Base-by-base conservation (phyloP, 1,140 invertebrate genomes). In the Aphaenogaster ashmeadi region DNA sequence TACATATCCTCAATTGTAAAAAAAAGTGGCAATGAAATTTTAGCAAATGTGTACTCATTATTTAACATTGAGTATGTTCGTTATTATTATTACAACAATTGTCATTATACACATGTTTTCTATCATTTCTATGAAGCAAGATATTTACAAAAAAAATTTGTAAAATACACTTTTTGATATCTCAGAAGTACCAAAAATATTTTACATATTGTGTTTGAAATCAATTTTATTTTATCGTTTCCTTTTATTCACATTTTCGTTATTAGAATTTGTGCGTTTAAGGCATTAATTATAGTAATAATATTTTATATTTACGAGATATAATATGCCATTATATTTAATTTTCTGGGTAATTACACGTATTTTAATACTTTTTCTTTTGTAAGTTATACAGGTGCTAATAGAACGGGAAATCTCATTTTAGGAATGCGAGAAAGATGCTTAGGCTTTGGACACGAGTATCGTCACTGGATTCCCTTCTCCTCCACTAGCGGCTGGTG, bases 371-470 rank as follows among this genome's bases (percentile, higher is more conserved):
- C 2, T 74, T 15, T 71, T 41, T 77, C 18, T 11, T 44, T 44
- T 36, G 9, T 74, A 18, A 13, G 15, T 4, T 60, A 78, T 18
- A 21, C 8, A 18, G n/a, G 15, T 27, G 21, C 41, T 64, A 78
- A 78, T 47, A 50, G n/a, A 77, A 44, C 21, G 56, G 9, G n/a
- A 78, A 64, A 78, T 64, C 21, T 78, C 27, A 78, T 78, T 78
- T 27, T 64, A 78, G 75, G 21, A 60, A 60, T 3, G 64, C 4
- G 74, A 60, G n/a, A 54, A 58, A 33, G 38, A 60, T 7, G 38
- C 38, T 78, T 27, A 27, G 54, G 21, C 74, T 60, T 41, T 36
- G 38, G 27, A 36, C 41, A 64, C 6, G 21, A 62, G 18, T 21
- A 78, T 78, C 27, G 56, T 41, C n/a, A 21, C 21, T 47, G 75